Evolutionary conservation across 2,888 invertebrate genomes (phyloP), one percentile per base, ranked within the genome.

Genomic region (Priocnemis perturbator): DNA sequence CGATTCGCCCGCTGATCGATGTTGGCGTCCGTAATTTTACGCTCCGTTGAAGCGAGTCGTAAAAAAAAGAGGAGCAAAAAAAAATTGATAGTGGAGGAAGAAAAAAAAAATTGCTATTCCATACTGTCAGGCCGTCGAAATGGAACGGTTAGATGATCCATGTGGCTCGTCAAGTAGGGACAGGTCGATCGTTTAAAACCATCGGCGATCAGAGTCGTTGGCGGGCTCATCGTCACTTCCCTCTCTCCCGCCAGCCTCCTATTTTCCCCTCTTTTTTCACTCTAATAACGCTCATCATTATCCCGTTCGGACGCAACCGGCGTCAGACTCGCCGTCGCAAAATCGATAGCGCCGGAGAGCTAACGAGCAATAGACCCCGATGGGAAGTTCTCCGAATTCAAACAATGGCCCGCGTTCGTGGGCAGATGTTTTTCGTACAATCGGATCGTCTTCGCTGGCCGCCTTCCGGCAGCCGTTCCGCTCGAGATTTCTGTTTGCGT

Each of bases 401-500:
- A 50, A 50, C 50, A 50, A 50, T 37, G 37, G 11, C 37, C 37
- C 14, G n/a, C 15, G 50, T 17, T 9, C 17, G 19, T 5, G 2
- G 50, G 50, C 50, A 19, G 19, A 50, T 50, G 50, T 19, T 50
- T 50, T 50, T 50, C 37, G 4, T 37, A 37, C 37, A 37, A 37
- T 37, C 37, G 37, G 37, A 37, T 37, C 37, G 37, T 50, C 50
- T 50, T 9, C 19, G 50, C 47, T 17, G 17, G 3, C 19, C 37
- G 37, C 7, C 37, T 7, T 11, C 37, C 37, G 37, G 56, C 63
- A 48, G 19, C 15, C 62, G 50, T 53, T 60, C 37, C 48, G 58
- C n/a, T n/a, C n/a, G 30, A 45, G 61, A 68, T 61, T 61, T 69
- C 61, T 15, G 52, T 71, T 71, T 69, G 64, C 64, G 62, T n/a